Percentiles rank a stretch among this genome's conserved stretches.
Conservation (phyloP, 2,888 invertebrate genomes). For the Agapetus fuscipes region DNA sequence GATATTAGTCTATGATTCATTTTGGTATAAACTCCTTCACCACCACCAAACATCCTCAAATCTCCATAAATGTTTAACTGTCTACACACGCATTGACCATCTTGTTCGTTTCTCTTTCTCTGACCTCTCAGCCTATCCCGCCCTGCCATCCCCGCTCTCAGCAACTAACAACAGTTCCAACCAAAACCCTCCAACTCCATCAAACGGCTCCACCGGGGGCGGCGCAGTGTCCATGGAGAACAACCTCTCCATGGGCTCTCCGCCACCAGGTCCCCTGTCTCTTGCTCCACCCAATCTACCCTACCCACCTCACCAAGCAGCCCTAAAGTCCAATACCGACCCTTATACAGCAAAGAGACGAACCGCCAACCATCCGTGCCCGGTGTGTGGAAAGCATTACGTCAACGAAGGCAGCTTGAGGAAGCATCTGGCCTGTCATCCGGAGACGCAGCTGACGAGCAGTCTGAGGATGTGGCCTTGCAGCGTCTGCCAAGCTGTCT, state of each 20-base stretch:
- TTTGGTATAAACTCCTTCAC: too few relatives aligned
- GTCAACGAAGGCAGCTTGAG: conserved; percentile 88
- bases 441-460: conserved; percentile 80
- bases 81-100: too few relatives aligned
- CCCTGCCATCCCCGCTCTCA: conserved; percentile 23
- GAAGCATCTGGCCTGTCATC: conserved; percentile 89
- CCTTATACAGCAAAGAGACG: conserved; percentile 87
- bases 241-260: conserved; percentile 13
- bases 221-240: conserved; percentile 22
- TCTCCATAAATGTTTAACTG: conserved; percentile 1
- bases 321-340: conserved; percentile 50
- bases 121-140: conserved; percentile 20
- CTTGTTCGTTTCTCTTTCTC: conserved; percentile 17
- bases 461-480: conserved; percentile 94
- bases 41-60: conserved; percentile 1
- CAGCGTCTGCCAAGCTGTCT: conserved; percentile 90
- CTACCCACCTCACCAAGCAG: conserved; percentile 46
- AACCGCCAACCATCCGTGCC: conserved; percentile 91
- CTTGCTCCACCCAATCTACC: too few relatives aligned
- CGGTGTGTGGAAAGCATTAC: conserved; percentile 91
- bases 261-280: conserved; percentile 47
- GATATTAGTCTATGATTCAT: too few relatives aligned
- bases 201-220: conserved; percentile 15
- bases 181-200: conserved; percentile 6
- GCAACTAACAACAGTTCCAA: conserved; percentile 22